Evolutionary conservation across 2,113 vertebrate genomes (phyloP).

Genomic region (Pyrgilauda ruficollis): DNA sequence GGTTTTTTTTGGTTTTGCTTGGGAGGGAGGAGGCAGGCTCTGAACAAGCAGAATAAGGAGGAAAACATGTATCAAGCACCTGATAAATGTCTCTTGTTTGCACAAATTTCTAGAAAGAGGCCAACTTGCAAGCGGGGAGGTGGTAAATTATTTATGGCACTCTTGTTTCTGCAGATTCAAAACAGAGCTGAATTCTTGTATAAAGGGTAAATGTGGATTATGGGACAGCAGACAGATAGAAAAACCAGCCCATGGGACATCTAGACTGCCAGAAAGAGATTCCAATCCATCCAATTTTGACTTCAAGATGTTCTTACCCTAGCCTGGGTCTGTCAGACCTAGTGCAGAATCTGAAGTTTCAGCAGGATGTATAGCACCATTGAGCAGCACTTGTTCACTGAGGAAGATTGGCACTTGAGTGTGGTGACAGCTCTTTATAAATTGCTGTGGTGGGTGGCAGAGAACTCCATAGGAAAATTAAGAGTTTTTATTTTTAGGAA

Average conservation of each 20-base stretch:
- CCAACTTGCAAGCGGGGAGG: fast-evolving
- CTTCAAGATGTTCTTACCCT: background rate
- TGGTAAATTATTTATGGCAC: background rate
- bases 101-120: background rate
- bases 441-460: background rate
- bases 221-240: background rate
- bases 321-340: background rate
- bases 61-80: background rate
- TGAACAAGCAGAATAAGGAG: background rate
- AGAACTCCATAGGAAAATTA: background rate
- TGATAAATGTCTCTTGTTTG: background rate
- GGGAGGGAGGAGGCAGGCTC: background rate
- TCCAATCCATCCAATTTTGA: background rate
- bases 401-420: background rate
- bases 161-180: background rate
- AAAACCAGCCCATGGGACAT: background rate
- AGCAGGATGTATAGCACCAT: background rate
- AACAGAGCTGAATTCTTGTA: background rate
- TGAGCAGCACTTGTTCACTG: background rate
- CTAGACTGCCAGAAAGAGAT: background rate
- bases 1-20: background rate
- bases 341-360: background rate
- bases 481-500: slow-evolving; percentile 7
- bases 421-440: background rate
- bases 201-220: background rate